Evolutionary conservation across 2,888 invertebrate species (phyloP).

Genomic region (Pseudanteris insignis): DNA sequence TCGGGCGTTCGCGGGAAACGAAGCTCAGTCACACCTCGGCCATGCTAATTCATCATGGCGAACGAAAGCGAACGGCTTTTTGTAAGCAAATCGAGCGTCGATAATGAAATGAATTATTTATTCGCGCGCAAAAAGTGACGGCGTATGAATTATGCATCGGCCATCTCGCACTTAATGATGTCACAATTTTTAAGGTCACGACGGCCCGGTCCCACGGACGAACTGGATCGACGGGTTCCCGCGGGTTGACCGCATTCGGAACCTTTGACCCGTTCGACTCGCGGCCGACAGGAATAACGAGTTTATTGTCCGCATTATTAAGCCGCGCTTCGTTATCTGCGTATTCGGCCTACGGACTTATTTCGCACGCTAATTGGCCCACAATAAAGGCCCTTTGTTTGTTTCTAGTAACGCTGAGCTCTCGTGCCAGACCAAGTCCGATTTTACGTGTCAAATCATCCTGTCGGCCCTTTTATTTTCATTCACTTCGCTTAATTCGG

Average conservation of each 20-base stretch:
- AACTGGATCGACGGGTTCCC: constrained; percentile 59
- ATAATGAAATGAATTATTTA: constrained; percentile 40
- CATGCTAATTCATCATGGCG: constrained; percentile 30
- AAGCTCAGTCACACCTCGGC: constrained; percentile 35
- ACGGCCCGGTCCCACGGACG: constrained; percentile 49
- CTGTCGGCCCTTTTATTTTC: not conserved
- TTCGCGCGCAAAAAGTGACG: constrained; percentile 24
- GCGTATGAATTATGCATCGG: constrained; percentile 32
- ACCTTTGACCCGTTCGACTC: constrained; percentile 51
- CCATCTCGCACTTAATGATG: constrained; percentile 37
- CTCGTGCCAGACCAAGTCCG: not conserved
- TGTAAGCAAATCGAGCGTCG: constrained; percentile 26
- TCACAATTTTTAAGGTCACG: constrained; percentile 55
- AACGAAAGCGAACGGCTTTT: constrained; percentile 21
- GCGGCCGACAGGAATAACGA: constrained; percentile 36
- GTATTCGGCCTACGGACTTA: constrained; percentile 24
- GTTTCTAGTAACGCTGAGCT: not conserved
- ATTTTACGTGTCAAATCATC: not conserved
- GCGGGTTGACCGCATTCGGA: constrained; percentile 55
- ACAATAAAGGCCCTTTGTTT: constrained; percentile 10
- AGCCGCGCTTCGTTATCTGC: constrained; percentile 7
- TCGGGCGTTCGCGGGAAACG: constrained; percentile 48
- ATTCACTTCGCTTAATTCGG: not conserved
- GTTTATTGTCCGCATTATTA: constrained; percentile 36
- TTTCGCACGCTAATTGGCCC: constrained; percentile 10